Base-by-base conservation (phyloP, 2,797 vertebrate species). In the Caiman crocodilus region DNA sequence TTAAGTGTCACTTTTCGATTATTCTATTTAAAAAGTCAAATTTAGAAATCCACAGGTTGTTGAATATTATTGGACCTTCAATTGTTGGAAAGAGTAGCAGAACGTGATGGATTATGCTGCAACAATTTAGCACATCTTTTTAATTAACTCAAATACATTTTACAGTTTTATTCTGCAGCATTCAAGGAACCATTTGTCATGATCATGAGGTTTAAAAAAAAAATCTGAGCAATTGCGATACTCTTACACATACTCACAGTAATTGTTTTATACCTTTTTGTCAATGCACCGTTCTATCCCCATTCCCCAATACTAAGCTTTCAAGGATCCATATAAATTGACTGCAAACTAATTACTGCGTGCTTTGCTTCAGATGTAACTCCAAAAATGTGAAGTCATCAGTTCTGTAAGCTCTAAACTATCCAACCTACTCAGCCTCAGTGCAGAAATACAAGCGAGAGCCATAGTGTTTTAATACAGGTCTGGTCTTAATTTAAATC, bases 361-460 rank as follows among this genome's bases (percentile, higher is more conserved):
- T 1, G 2, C 84, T 83, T 93, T 91, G 90, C 92, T 94, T 57
- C 60, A 67, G 30, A 76, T 67, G 58, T 23, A 23, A 56, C 67
- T 61, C 18, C 67, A 75, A 63, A 94, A 93, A 58, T 80, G 93
- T 90, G 28, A 90, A 91, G 75, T 92, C 91, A 94, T 94, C 88
- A 90, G 82, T 77, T 89, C 89, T 32, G 35, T 15, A 23, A 71
- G 84, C 75, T 35, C 32, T 63, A 93, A 96, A 94, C 95, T 77
- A 87, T 42, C 85, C 42, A 4, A 89, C 84, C 75, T 88, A 79
- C 65, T 92, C 90, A 92, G 28, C 55, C 74, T 85, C 85, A 79
- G 6, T 10, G 26, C 65, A 88, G 91, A 76, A 73, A 93, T 86
- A 35, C 63, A 83, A 50, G 42, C 12, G 76, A 95, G 95, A 94